Evolutionary conservation across 1,140 invertebrate genomes (phyloP).

Genomic region (Limonius californicus): DNA sequence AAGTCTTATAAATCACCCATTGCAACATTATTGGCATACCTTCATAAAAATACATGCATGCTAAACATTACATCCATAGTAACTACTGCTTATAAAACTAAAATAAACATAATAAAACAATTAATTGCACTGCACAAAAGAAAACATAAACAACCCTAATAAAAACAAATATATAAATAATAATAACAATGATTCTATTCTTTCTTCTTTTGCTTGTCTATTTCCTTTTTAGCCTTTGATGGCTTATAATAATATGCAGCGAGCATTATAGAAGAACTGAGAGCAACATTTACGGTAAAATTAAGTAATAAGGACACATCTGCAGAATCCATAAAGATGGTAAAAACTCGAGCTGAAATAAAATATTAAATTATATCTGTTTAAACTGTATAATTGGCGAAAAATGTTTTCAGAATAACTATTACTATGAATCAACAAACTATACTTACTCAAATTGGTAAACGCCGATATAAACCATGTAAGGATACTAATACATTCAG

Average conservation of each 20-base stretch:
- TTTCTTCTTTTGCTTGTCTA: constrained; percentile 22
- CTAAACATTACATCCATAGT: too few relatives aligned
- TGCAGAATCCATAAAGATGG: constrained; percentile 62
- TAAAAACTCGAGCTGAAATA: constrained; percentile 61
- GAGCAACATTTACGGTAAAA: constrained; percentile 58
- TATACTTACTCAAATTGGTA: constrained; percentile 63
- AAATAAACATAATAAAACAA: too few relatives aligned
- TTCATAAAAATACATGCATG: too few relatives aligned
- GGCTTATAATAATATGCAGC: constrained; percentile 55
- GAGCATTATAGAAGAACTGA: constrained; percentile 56
- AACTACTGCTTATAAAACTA: too few relatives aligned
- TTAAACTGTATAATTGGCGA: too few relatives aligned
- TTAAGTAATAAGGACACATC: constrained; percentile 60
- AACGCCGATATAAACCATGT: constrained; percentile 68
- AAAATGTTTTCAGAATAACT: background rate
- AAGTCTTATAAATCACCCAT: too few relatives aligned
- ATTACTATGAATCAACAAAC: constrained; percentile 7
- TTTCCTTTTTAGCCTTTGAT: background rate
- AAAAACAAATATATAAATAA: background rate
- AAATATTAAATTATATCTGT: too few relatives aligned
- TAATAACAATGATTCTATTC: constrained; percentile 17
- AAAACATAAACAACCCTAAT: too few relatives aligned
- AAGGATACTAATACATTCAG: constrained; percentile 59
- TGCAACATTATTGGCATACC: too few relatives aligned
- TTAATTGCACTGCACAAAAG: too few relatives aligned